Percentiles rank a stretch among this genome's conserved stretches.
Evolutionary conservation across 1,140 invertebrate species (phyloP).

Genomic region (Drosophila cardini): DNA sequence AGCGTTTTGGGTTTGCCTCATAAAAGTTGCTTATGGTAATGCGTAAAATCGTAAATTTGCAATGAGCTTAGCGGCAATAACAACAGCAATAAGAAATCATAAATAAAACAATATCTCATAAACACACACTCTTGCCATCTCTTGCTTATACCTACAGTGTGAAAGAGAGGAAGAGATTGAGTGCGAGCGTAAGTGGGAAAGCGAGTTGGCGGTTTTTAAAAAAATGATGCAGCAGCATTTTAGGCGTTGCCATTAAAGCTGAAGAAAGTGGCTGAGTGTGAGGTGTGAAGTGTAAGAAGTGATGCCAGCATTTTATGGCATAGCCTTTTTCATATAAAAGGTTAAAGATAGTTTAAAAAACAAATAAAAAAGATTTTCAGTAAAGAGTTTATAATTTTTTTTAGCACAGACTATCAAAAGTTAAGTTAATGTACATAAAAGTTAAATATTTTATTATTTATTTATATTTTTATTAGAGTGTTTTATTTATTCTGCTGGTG

Average conservation of each 20-base stretch:
- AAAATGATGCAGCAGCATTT: slow-evolving; percentile 44
- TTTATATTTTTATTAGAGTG: too few relatives aligned
- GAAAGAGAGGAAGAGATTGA: background rate
- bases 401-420: too few relatives aligned
- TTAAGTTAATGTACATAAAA: too few relatives aligned
- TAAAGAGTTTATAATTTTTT: too few relatives aligned
- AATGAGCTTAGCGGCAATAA: slow-evolving; percentile 57
- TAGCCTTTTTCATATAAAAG: too few relatives aligned
- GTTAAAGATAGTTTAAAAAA: too few relatives aligned
- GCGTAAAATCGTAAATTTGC: slow-evolving; percentile 70
- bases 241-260: slow-evolving; percentile 33
- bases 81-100: slow-evolving; percentile 73
- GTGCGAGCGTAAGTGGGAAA: background rate
- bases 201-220: slow-evolving; percentile 1
- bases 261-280: slow-evolving; percentile 25
- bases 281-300: slow-evolving; percentile 11
- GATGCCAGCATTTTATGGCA: too few relatives aligned
- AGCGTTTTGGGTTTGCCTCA: slow-evolving; percentile 29
- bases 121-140: slow-evolving; percentile 50
- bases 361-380: too few relatives aligned
- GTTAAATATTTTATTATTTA: too few relatives aligned
- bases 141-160: background rate
- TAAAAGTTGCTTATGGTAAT: slow-evolving; percentile 75
- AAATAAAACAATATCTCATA: slow-evolving; percentile 81
- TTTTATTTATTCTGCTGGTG: too few relatives aligned